A percentile compares a stretch with the other conserved stretches of the same genome.
Evolutionary conservation across 2,888 invertebrate species (phyloP).

Genomic region (Crepidodera aurea): DNA sequence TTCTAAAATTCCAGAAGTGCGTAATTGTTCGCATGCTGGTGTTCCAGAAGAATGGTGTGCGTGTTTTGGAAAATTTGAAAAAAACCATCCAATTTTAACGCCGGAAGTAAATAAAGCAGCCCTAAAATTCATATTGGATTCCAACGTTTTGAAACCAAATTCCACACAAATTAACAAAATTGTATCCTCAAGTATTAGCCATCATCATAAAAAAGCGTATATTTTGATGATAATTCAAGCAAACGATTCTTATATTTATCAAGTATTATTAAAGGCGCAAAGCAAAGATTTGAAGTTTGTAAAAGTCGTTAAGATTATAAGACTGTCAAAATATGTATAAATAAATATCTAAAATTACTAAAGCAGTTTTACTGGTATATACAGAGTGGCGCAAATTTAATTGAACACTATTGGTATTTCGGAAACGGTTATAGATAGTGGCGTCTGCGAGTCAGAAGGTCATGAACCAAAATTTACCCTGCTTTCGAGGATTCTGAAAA

Average conservation of each 20-base stretch:
- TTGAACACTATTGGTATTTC: no score
- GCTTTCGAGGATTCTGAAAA: no score
- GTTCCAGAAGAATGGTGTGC: conserved; percentile 37
- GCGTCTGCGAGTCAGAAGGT: no score
- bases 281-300: conserved; percentile 18
- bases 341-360: no score
- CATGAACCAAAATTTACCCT: no score
- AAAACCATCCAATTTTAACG: conserved; percentile 13
- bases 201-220: conserved; percentile 19
- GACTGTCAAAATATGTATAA: no score
- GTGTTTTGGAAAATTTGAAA: conserved; percentile 36
- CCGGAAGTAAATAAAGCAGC: conserved; percentile 17
- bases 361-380: no score
- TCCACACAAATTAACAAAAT: conserved; percentile 8
- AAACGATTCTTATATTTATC: conserved; percentile 13
- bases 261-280: conserved; percentile 24
- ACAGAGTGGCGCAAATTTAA: no score
- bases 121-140: conserved; percentile 9
- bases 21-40: conserved; percentile 74
- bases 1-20: conserved; percentile 63
- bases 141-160: background rate
- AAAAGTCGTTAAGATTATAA: conserved; percentile 18
- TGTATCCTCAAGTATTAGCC: conserved; percentile 26
- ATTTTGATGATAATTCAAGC: conserved; percentile 29
- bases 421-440: no score